Evolutionary conservation across 2,888 invertebrate genomes (phyloP), one percentile per base, ranked within the genome.

Genomic region (Thalpophila matura): DNA sequence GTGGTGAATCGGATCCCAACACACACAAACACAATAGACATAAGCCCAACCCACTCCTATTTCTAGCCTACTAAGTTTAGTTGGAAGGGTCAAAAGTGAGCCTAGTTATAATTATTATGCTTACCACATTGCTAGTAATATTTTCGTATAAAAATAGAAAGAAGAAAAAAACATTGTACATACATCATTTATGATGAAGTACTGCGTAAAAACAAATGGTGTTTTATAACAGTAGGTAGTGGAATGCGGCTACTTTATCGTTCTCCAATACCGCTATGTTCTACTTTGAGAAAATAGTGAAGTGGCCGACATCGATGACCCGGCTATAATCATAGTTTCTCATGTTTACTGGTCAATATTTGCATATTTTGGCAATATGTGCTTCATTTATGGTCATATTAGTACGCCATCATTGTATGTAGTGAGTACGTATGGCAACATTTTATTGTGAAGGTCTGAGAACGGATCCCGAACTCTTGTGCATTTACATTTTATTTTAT

Each of bases 231-330:
- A 46, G 58, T 37, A 47, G 27, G 14, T 20, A 49, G 35, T 38
- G 20, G 47, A 69, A 60, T 61, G 67, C 54, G 49, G 54, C 22
- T 35, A 47, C 16, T 33, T 68, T 35, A 62, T 72, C 45, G 46
- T 55, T 46, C 16, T 50, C 16, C 4, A 29, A 43, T 55, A 70
- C 67, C 63, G 67, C 55, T 63, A 70, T 50, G 63, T 70, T 71
- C 60, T 57, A 67, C 60, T 61, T 67, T 59, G 40, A 37, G 40
- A 59, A 38, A 43, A 45, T 49, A 42, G 57, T 65, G 35, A 33
- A 55, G 27, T 46, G 47, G 51, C 42, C 50, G 33, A 64, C 54
- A 40, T 57, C 35, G 4, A 16, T 42, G 55, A 49, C 54, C 47
- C 33, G 20, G 22, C 49, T 42, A 27, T 27, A 49, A 29, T 22